Conservation (phyloP, 2,888 invertebrate genomes). For the Cataglyphis cursor region DNA sequence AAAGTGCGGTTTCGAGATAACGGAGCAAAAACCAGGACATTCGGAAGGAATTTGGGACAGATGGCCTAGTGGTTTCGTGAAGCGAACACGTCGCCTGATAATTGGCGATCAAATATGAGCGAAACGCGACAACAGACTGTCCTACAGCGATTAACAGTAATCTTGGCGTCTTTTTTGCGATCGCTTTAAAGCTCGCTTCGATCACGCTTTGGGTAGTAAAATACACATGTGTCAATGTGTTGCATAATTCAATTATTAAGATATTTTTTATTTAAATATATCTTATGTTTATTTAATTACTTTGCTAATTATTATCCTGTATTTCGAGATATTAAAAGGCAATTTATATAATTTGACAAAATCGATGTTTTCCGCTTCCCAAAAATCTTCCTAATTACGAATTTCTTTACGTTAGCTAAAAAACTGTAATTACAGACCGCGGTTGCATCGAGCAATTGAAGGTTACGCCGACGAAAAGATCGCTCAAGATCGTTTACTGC, state of each 20-base stretch:
- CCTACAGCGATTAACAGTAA: slow-evolving; percentile 58
- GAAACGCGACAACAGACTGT: slow-evolving; percentile 61
- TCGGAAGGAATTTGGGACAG: slow-evolving; percentile 81
- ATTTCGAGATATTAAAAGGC: background rate
- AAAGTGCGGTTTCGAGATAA: slow-evolving; percentile 71
- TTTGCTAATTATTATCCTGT: background rate
- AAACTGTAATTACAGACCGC: slow-evolving; percentile 55
- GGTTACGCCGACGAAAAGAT: background rate
- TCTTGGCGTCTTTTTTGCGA: slow-evolving; percentile 11
- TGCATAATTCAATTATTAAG: background rate
- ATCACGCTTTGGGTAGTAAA: background rate
- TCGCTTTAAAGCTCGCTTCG: slow-evolving; percentile 12
- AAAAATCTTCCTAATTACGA: background rate
- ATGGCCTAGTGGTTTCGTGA: slow-evolving; percentile 76
- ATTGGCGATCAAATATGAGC: slow-evolving; percentile 79
- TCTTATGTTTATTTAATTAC: background rate
- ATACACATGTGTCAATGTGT: background rate
- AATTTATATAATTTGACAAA: background rate
- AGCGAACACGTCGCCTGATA: slow-evolving; percentile 75
- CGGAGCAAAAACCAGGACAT: slow-evolving; percentile 80
- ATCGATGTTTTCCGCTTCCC: background rate
- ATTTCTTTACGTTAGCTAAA: background rate
- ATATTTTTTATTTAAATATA: background rate
- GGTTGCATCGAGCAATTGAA: slow-evolving; percentile 7
- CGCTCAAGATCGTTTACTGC: background rate